A percentile compares a stretch with the other conserved stretches of the same genome.
Conservation (phyloP, 2,113 vertebrate species). For the Podiceps cristatus region DNA sequence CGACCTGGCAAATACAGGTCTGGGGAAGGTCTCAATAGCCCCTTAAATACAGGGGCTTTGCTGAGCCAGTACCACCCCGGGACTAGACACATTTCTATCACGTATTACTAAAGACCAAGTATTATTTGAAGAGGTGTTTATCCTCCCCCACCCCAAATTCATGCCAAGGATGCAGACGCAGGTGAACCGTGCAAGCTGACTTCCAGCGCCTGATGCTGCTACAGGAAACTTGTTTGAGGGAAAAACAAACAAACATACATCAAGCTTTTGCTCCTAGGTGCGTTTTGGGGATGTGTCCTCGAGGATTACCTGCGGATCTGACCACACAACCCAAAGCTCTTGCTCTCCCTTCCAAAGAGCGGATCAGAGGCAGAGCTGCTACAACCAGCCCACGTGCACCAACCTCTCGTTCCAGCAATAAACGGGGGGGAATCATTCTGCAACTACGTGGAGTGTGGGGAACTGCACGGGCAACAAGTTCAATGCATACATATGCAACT, state of each 20-base stretch:
- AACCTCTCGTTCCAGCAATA: not conserved
- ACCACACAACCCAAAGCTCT: not conserved
- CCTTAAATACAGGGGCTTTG: not conserved
- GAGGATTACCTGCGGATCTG: not conserved
- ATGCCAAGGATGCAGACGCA: accelerated
- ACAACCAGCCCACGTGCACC: not conserved
- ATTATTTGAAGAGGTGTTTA: not conserved
- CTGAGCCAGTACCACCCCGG: not conserved
- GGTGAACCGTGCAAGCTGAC: accelerated
- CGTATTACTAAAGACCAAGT: too few species aligned
- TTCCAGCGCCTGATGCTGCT: not conserved
- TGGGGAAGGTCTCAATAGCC: not conserved
- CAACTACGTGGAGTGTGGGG: not conserved
- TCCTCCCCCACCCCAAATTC: not conserved
- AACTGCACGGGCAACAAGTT: not conserved
- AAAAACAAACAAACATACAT: not conserved
- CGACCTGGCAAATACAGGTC: not conserved
- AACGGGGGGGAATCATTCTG: not conserved
- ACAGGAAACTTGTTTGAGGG: not conserved
- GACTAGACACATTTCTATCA: not conserved
- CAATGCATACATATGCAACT: not conserved
- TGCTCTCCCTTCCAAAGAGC: not conserved
- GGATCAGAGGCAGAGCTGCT: not conserved
- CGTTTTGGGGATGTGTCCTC: not conserved
- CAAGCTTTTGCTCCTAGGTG: not conserved